Evolutionary conservation across 2,888 invertebrate species (phyloP).

Genomic region (Quadroppia sp.): DNA sequence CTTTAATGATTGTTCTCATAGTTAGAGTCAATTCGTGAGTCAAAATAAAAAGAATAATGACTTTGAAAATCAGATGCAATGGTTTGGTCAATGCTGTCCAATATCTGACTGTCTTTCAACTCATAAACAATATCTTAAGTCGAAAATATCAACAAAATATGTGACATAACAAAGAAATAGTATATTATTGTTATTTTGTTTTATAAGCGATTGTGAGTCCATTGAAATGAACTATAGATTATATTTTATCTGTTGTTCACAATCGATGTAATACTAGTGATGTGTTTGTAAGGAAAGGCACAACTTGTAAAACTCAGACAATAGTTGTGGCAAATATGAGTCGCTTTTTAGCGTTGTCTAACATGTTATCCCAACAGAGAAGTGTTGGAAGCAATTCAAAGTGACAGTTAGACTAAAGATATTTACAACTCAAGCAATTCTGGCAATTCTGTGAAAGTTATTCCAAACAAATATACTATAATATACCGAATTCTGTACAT

Average conservation of each 20-base stretch:
- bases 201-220: background rate
- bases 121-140: conserved; percentile 1
- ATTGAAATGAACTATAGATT: conserved; percentile 2
- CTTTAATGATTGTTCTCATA: no score
- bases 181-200: background rate
- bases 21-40: no score
- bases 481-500: background rate
- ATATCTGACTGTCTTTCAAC: background rate
- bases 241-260: background rate
- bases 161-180: background rate
- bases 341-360: background rate
- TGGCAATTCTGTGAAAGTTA: background rate
- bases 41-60: no score
- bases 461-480: background rate
- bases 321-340: background rate
- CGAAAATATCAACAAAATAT: background rate
- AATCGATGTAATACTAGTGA: conserved; percentile 3
- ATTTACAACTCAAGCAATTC: conserved; percentile 5
- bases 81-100: background rate
- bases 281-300: background rate
- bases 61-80: background rate
- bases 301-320: no score
- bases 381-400: conserved; percentile 11
- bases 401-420: conserved; percentile 7
- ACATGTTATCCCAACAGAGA: conserved; percentile 7